Conservation (phyloP, 2,113 vertebrate genomes). For the Trichechus manatus region DNA sequence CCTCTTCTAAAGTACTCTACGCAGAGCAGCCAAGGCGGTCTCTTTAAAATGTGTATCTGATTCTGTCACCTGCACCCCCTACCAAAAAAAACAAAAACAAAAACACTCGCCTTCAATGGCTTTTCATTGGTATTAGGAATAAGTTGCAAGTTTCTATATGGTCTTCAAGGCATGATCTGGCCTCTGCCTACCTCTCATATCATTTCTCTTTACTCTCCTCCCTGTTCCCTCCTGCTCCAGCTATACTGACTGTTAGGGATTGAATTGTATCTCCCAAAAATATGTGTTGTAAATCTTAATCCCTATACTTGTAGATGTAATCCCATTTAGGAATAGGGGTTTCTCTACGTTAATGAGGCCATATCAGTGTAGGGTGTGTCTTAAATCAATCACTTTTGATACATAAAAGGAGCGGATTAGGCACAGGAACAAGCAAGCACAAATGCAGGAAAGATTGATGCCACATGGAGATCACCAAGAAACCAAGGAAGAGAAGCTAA, state of each 20-base stretch:
- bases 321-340: neutral
- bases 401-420: neutral
- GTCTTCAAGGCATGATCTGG: neutral
- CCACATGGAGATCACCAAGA: neutral
- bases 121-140: neutral
- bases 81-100: neutral
- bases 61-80: neutral
- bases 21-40: neutral
- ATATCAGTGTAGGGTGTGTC: neutral
- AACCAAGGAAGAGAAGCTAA: neutral
- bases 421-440: neutral
- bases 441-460: neutral
- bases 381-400: neutral
- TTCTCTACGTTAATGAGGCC: neutral
- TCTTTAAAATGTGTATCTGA: neutral
- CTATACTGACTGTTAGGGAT: neutral
- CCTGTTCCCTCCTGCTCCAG: neutral
- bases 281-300: neutral
- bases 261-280: neutral
- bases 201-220: neutral
- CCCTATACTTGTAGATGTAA: neutral
- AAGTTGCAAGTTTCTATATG: neutral
- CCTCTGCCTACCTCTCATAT: neutral
- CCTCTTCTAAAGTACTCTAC: neutral
- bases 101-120: neutral